Evolutionary conservation across 2,113 vertebrate genomes (phyloP).

Genomic region (Microcebus murinus): DNA sequence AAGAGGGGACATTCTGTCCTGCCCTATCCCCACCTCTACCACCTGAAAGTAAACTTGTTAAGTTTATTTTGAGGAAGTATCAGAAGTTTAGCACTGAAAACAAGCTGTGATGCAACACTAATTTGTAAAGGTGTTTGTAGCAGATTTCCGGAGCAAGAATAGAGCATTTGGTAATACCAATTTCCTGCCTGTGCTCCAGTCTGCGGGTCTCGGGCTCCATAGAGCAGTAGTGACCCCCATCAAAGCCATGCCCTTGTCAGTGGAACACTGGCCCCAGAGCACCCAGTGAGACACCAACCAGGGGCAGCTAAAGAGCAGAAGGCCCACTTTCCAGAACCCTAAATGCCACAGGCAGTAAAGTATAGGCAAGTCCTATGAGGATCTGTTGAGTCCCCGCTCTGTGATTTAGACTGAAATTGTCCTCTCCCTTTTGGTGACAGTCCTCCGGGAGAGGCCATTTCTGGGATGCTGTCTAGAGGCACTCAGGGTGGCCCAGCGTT

Average conservation of each 20-base stretch:
- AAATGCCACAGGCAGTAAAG: neutral
- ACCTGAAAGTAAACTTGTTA: too few relatives aligned
- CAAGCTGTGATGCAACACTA: neutral
- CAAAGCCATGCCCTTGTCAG: neutral
- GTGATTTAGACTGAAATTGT: neutral
- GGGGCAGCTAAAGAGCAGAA: neutral
- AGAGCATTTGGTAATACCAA: neutral
- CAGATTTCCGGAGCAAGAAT: neutral
- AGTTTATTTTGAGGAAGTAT: constrained; percentile 46
- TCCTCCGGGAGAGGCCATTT: neutral
- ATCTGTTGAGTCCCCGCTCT: neutral
- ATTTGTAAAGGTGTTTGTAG: constrained; percentile 15
- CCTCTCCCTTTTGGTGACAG: neutral
- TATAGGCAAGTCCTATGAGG: neutral
- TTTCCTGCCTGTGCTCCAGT: neutral
- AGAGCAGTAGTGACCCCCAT: neutral
- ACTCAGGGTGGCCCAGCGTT: too few relatives aligned
- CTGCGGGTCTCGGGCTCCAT: accelerated
- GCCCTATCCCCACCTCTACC: neutral
- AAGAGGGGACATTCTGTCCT: too few relatives aligned
- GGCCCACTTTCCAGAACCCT: neutral
- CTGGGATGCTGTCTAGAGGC: too few relatives aligned
- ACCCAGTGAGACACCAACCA: neutral
- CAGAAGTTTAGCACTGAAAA: neutral
- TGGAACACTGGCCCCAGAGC: neutral